Evolutionary conservation across 2,888 invertebrate genomes (phyloP), one percentile per base, ranked within the genome.

Genomic region (Rotaria magnacalcarata): DNA sequence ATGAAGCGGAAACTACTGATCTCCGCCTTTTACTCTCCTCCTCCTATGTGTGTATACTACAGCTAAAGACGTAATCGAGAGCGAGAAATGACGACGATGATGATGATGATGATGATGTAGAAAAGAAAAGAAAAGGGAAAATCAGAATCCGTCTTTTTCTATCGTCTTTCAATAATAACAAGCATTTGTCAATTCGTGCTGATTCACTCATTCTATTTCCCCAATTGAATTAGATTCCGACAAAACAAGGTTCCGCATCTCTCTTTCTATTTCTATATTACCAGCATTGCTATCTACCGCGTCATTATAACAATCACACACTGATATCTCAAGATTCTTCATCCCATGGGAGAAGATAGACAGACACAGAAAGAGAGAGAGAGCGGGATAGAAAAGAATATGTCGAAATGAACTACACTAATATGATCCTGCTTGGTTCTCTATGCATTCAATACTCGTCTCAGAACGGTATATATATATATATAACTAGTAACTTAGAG

Each of bases 121-220:
- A 60, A 60, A 60, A 60, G 58, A 60, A 60, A 60, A 60, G n/a
- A 60, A n/a, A 60, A n/a, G 24, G 58, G n/a, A 60, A 60, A 60
- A 60, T 60, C 58, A 60, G 58, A 60, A 8, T 60, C 58, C 58
- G 27, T 60, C 58, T 60, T 60, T 60, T 60, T 60, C 58, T 6
- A 60, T 60, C 58, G 24, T 60, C 58, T n/a, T 60, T 60, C 58
- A n/a, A 60, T 60, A 60, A 60, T 60, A 60, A 60, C 58, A 60
- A 60, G 58, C 58, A 60, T 60, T 60, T 60, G 58, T 60, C 58
- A 60, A n/a, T n/a, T 60, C 58, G 58, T 60, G n/a, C 58, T 60
- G n/a, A 60, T 60, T 60, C 58, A 60, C n/a, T 60, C 24, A 60
- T 27, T 60, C 58, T 60, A 60, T 60, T 60, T 60, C 58, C 58